A percentile compares a stretch with the other conserved stretches of the same genome.
Evolutionary conservation across 2,888 invertebrate genomes (phyloP).

Genomic region (Trichogramma dendrolimi): DNA sequence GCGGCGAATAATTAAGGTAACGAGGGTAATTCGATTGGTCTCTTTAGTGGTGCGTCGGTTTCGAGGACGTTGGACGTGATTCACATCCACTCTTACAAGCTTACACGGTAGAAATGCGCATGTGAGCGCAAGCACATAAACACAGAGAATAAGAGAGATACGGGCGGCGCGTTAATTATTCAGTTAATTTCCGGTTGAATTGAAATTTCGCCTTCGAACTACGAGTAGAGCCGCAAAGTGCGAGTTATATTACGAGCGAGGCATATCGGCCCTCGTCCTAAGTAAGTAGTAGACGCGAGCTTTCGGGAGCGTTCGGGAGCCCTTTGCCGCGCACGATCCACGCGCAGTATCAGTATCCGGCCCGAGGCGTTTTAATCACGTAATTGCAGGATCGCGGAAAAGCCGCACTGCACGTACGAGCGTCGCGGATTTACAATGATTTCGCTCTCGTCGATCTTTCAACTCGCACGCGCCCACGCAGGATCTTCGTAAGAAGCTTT

Average conservation of each 20-base stretch:
- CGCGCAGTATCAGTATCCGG: conserved; percentile 17
- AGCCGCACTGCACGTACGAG: conserved; percentile 1
- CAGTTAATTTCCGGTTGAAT: conserved; percentile 46
- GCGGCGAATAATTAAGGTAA: conserved; percentile 13
- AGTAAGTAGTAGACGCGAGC: conserved; percentile 46
- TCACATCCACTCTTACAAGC: not conserved
- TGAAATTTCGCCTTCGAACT: conserved; percentile 36
- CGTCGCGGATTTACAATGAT: too few species aligned
- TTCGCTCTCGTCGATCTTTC: too few species aligned
- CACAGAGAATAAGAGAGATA: too few species aligned
- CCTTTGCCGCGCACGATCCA: conserved; percentile 35
- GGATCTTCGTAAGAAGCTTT: too few species aligned
- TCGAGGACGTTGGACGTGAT: not conserved
- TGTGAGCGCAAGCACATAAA: not conserved
- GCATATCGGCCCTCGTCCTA: conserved; percentile 43
- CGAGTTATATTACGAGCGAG: conserved; percentile 11
- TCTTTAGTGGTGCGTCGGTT: not conserved
- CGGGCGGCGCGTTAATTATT: conserved; percentile 40
- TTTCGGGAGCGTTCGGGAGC: conserved; percentile 12
- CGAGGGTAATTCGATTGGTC: conserved; percentile 15
- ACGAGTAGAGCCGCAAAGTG: conserved; percentile 11
- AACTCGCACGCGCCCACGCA: too few species aligned
- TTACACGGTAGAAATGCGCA: not conserved
- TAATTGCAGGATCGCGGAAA: conserved; percentile 47
- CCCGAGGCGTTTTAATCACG: conserved; percentile 49